phyloP scores from a whole-genome alignment of 1,140 invertebrate genomes.

The Zaprionus africanus region DNA sequence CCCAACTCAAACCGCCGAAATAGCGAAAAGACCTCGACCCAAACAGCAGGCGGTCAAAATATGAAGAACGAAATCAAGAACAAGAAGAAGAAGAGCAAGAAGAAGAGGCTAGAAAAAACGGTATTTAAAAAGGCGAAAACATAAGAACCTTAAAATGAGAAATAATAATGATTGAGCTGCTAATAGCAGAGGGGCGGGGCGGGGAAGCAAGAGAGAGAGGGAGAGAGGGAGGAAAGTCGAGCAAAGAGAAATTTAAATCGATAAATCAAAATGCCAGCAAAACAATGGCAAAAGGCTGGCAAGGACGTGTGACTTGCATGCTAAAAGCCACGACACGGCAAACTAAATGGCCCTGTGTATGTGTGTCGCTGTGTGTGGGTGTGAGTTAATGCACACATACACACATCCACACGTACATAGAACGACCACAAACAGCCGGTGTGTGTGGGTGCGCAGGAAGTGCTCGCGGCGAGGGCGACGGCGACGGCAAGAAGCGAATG shows the following conservation, averaged over 20 bases:
- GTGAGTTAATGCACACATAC: conserved; percentile 17
- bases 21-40: conserved; percentile 72
- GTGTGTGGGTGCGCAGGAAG: conserved; percentile 38
- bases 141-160: conserved; percentile 9
- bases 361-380: conserved; percentile 16
- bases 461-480: not conserved
- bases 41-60: conserved; percentile 75
- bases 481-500: conserved; percentile 55
- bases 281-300: conserved; percentile 62
- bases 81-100: conserved; percentile 17
- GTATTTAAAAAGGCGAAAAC: not conserved
- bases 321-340: conserved; percentile 67
- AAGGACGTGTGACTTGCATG: conserved; percentile 81
- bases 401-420: not conserved
- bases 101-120: not conserved
- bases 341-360: conserved; percentile 17
- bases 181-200: conserved; percentile 14
- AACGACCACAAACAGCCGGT: not conserved
- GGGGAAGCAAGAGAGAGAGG: not conserved
- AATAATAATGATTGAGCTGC: conserved; percentile 50
- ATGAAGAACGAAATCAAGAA: conserved; percentile 34
- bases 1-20: conserved; percentile 7
- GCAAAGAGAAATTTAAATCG: conserved; percentile 72
- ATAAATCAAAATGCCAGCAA: conserved; percentile 78
- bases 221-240: conserved; percentile 11